A percentile compares a stretch with the other conserved stretches of the same genome.
Evolutionary conservation across 2,113 vertebrate species (phyloP).

Genomic region (Gobio gobio): DNA sequence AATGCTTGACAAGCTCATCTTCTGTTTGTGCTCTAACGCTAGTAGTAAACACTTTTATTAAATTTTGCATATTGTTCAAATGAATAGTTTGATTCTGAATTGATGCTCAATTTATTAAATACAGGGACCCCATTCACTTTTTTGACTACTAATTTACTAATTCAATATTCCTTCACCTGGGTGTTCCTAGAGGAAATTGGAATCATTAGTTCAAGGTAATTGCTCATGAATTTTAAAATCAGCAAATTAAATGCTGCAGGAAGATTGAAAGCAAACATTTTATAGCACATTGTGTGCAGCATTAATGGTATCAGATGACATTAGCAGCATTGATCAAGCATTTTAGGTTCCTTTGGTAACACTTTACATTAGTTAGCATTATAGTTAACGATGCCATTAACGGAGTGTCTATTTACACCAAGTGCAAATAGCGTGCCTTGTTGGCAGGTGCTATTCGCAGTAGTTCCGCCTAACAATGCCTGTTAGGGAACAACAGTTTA

Average conservation of each 20-base stretch:
- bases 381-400: too few species aligned
- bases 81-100: not conserved
- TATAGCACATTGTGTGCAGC: not conserved
- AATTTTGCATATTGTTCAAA: not conserved
- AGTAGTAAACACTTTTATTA: not conserved
- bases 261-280: constrained; percentile 12
- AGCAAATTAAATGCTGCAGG: not conserved
- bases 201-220: constrained; percentile 14
- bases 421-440: too few species aligned
- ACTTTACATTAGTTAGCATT: not conserved
- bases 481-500: too few species aligned
- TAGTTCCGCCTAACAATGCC: too few species aligned
- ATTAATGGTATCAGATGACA: not conserved
- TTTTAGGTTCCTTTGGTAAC: not conserved
- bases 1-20: not conserved
- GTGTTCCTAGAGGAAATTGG: constrained; percentile 11
- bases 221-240: constrained; percentile 16
- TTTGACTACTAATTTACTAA: not conserved
- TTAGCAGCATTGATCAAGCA: not conserved
- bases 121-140: not conserved
- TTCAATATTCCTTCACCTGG: constrained; percentile 13
- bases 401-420: too few species aligned
- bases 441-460: too few species aligned
- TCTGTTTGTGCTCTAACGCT: not conserved
- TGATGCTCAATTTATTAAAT: not conserved